Conservation (phyloP, 2,113 vertebrate genomes). For the Alosa alosa region DNA sequence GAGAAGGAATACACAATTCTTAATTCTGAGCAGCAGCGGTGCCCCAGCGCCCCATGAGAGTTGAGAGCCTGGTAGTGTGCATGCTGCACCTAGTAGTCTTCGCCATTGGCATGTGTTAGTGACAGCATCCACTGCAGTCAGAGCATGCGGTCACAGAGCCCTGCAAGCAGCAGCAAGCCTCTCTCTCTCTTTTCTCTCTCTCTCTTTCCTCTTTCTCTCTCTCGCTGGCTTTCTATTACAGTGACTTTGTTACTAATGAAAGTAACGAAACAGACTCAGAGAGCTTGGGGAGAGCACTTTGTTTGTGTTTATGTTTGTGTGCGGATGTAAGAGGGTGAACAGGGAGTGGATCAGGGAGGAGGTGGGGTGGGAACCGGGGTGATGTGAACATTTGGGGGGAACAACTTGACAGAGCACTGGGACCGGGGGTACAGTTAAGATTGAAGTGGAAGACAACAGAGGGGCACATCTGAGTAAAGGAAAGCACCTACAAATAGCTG, state of each 20-base stretch:
- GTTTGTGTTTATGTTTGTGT: constrained; percentile 69
- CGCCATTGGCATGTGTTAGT: not conserved
- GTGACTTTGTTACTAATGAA: constrained; percentile 73
- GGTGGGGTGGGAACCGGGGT: constrained; percentile 3
- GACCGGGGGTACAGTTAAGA: constrained; percentile 63
- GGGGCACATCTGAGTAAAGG: constrained; percentile 71
- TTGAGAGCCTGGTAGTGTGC: not conserved
- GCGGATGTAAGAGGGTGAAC: constrained; percentile 34
- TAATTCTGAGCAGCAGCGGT: constrained; percentile 59
- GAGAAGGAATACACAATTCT: constrained; percentile 49
- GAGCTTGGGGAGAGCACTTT: constrained; percentile 64
- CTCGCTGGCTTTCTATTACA: constrained; percentile 36
- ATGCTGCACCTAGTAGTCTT: not conserved
- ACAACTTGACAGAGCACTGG: constrained; percentile 67
- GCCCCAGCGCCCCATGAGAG: not conserved
- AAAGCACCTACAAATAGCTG: constrained; percentile 69
- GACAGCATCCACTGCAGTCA: not conserved
- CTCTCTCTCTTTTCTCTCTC: not conserved
- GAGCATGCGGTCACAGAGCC: not conserved
- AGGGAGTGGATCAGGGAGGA: not conserved
- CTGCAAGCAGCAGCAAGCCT: not conserved
- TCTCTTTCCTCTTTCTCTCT: not conserved
- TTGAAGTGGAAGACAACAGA: constrained; percentile 71
- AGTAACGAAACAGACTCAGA: constrained; percentile 68
- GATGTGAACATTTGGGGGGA: constrained; percentile 69